These are phyloP conservation scores for Cottoperca gobio DNA, from an alignment of 2,797 vertebrate genomes.

Conservation along the genomic window DNA sequence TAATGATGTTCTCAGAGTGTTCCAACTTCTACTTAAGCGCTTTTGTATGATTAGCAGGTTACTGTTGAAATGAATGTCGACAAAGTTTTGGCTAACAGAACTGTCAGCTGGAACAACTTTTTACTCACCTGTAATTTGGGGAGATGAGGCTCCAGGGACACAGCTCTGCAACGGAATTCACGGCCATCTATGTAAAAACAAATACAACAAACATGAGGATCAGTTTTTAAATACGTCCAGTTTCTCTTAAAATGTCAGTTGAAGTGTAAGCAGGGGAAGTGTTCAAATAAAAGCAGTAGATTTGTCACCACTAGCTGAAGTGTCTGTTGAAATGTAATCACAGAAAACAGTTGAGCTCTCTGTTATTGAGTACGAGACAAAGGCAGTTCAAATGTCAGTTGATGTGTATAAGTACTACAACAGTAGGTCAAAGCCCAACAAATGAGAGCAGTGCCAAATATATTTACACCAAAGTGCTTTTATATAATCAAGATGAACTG, in stretches of 20 bases:
- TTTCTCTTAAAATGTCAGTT: no score
- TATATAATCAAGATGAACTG: no score
- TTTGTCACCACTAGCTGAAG: no score
- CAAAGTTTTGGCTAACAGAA: not conserved
- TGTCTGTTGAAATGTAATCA: no score
- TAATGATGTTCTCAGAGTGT: not conserved
- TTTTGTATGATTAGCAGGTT: not conserved
- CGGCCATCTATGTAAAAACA: slow-evolving; percentile 39
- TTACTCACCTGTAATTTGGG: slow-evolving; percentile 17
- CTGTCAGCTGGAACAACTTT: not conserved
- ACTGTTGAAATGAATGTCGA: not conserved
- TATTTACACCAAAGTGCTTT: not conserved
- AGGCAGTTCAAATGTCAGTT: not conserved
- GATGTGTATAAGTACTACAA: not conserved
- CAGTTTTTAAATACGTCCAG: no score
- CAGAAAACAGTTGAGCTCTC: not conserved
- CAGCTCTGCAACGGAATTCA: not conserved
- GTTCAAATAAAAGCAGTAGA: no score
- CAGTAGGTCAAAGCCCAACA: not conserved
- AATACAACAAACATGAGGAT: not conserved
- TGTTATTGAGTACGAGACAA: not conserved
- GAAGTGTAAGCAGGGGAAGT: not conserved
- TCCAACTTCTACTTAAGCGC: not conserved
- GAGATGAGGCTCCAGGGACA: not conserved
- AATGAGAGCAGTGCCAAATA: not conserved